A percentile compares a stretch with the other conserved stretches of the same genome.
Evolutionary conservation across 2,113 vertebrate species (phyloP).

Genomic region (Esox niger): DNA sequence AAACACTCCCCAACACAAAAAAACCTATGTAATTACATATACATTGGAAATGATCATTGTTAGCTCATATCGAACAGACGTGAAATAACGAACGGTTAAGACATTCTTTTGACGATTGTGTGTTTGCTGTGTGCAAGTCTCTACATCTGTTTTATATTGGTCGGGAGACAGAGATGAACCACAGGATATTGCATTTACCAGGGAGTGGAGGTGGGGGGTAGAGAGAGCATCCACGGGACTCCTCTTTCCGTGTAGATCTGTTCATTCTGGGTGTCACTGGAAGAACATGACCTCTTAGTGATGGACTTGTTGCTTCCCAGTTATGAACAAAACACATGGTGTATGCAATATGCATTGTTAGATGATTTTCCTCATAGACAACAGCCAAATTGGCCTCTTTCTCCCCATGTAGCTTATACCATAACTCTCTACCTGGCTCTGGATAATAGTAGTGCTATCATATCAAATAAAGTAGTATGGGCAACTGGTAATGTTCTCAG

Average conservation of each 20-base stretch:
- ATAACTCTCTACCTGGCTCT: too few species aligned
- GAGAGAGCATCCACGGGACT: conserved; percentile 45
- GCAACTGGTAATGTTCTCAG: too few species aligned
- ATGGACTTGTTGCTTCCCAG: background rate
- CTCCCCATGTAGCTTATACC: too few species aligned
- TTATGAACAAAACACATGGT: background rate
- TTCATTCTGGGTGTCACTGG: conserved; percentile 50
- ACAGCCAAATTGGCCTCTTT: too few species aligned
- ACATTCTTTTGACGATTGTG: conserved; percentile 39
- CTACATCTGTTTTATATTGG: conserved; percentile 76
- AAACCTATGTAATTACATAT: background rate
- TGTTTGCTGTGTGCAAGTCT: conserved; percentile 45
- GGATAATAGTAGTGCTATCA: too few species aligned
- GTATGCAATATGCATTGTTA: background rate
- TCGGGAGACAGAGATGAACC: conserved; percentile 69
- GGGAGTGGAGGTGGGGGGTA: conserved; percentile 52
- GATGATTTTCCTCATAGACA: too few species aligned
- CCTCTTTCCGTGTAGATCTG: conserved; percentile 50
- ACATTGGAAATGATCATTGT: background rate
- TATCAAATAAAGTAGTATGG: too few species aligned
- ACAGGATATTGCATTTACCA: conserved; percentile 77
- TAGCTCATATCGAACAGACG: conserved; percentile 1
- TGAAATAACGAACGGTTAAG: conserved; percentile 18
- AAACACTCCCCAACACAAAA: background rate
- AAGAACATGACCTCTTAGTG: conserved; percentile 2